Base-by-base conservation (phyloP, 2,113 vertebrate species). In the Alethe diademata region DNA sequence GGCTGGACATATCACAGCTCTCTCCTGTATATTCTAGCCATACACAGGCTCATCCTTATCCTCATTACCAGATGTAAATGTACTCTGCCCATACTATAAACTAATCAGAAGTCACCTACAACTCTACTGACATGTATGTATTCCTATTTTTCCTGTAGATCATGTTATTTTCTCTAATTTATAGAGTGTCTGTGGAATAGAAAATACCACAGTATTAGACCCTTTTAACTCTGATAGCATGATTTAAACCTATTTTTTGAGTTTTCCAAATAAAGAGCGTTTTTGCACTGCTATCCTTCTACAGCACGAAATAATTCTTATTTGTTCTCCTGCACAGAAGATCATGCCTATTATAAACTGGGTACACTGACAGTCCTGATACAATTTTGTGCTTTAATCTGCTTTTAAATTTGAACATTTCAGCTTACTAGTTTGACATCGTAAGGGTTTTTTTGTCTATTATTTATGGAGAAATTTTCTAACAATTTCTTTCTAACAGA, bases 401-500 rank as follows among this genome's bases (percentile, higher is more conserved):
- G n/a, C 18, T 61, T 31, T 83, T 85, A 62, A 71, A 35, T 70
- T 25, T 76, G 29, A 76, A 33, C 11, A 25, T 80, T 83, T 66
- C 33, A 53, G 33, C 72, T 85, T 43, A 5, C 29, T 38, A 61
- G 36, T 76, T 75, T 72, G 11, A 87, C 36, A 57, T 47, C 93
- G 62, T 84, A 22, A 8, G 15, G 1, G 4, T 29, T 62, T 95
- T 83, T 95, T 79, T 53, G 29, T 75, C 23, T 83, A 13, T 33
- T 88, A 83, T 61, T 86, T 35, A 25, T 64, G 16, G 40, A 56
- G 20, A 67, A 20, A 38, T 33, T 33, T 66, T 67, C 51, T 67
- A 57, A 80, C n/a, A 11, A 67, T 76, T 23, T 6, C 11, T 95
- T 86, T 89, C 61, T 96, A 78, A 79, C 97, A 99, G 99, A 99